These are phyloP conservation scores for Chrysogorgia sp. DNA, from an alignment of 92 coral and sea anemone species.

Conservation along the genomic window DNA sequence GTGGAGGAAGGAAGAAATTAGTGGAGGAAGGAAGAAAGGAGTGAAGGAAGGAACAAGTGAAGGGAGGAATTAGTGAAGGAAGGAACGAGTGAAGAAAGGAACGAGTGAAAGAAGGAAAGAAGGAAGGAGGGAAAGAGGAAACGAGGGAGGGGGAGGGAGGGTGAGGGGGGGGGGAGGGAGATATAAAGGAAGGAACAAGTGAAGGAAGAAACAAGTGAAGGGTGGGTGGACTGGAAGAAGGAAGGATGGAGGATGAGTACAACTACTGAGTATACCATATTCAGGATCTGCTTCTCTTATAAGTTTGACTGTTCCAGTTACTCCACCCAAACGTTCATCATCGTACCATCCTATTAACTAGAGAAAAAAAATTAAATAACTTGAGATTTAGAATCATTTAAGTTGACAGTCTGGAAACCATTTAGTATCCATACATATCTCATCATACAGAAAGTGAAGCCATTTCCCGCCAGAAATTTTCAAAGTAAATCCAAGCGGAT, in stretches of 20 bases:
- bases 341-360: slow-evolving; percentile 85
- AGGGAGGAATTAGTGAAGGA: background rate
- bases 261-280: slow-evolving; percentile 80
- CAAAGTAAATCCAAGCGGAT: no score
- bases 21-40: no score
- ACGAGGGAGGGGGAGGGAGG: background rate
- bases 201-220: background rate
- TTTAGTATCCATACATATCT: background rate
- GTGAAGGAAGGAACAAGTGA: no score
- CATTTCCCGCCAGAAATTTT: no score
- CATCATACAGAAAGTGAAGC: background rate
- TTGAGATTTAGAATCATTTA: no score
- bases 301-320: slow-evolving; percentile 69
- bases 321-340: slow-evolving; percentile 77
- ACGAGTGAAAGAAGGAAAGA: background rate
- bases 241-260: background rate
- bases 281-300: slow-evolving; percentile 81
- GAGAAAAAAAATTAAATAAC: background rate
- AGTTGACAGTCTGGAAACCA: no score
- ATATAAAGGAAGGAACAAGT: background rate
- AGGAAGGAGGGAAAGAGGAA: background rate
- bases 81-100: background rate
- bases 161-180: background rate
- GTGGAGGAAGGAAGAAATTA: no score
- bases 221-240: background rate